Evolutionary conservation across 2,888 invertebrate species (phyloP), one percentile per base, ranked within the genome.

Genomic region (Craniophora ligustri): DNA sequence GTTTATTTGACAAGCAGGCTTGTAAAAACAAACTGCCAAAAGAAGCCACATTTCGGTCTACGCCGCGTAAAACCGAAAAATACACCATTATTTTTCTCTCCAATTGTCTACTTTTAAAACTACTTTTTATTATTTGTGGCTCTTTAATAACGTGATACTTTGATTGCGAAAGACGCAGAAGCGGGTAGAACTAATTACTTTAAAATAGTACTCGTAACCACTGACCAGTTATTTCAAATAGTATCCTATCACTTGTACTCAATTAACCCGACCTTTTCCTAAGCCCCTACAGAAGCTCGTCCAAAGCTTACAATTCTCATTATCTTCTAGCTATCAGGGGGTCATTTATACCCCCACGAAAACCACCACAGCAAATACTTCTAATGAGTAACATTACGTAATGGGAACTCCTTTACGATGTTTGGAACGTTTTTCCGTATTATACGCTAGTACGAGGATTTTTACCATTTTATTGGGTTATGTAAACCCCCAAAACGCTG

Each of bases 381-480:
- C 50, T 51, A 71, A 71, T 65, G 65, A 63, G 48, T 61, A 32
- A 62, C 56, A 61, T 67, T 62, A 63, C 55, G 21, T 66, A 66
- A 72, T 72, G 58, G 53, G 48, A 49, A 55, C 63, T 66, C 57
- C 50, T 66, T 59, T 55, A 58, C 57, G 38, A 36, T 34, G 42
- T 64, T 65, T 45, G 41, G 64, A 64, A 55, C 72, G 58, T 68
- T 75, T 74, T 68, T 66, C 75, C 69, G 50, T 71, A 64, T 74
- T 78, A 72, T 74, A 71, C 78, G 70, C 71, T 75, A 75, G 76
- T 78, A 72, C 56, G 58, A 57, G 67, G 72, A 72, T 77, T 85
- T 83, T 85, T 76, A 63, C 74, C 72, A 68, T 80, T 79, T 84
- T 83, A 82, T 84, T 80, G 75, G 71, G 81, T 85, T 84, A 82